A percentile compares a stretch with the other conserved stretches of the same genome.
Conservation (phyloP, 2,888 invertebrate species). For the Anthoptus insignis region DNA sequence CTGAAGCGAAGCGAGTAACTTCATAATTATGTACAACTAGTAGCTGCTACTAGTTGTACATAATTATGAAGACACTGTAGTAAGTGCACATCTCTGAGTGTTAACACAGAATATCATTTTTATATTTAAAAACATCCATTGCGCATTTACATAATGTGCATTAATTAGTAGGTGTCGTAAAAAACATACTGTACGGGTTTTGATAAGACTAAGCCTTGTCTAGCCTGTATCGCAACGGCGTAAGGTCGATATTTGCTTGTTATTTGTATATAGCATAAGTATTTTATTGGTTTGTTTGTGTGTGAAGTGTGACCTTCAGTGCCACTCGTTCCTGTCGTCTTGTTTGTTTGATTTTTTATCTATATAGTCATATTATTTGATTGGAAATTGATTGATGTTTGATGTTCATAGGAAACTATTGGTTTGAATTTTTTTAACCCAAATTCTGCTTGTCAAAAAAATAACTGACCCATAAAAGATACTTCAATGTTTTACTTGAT, state of each 20-base stretch:
- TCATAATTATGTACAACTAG: too few species aligned
- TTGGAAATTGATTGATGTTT: too few species aligned
- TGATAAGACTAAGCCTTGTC: neutral
- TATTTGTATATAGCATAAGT: neutral
- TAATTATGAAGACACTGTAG: too few species aligned
- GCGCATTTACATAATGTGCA: conserved; percentile 30
- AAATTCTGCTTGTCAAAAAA: too few species aligned
- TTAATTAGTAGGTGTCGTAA: conserved; percentile 22
- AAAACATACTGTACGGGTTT: conserved; percentile 14
- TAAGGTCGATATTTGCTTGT: neutral
- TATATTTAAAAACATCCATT: conserved; percentile 24
- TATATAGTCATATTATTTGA: too few species aligned
- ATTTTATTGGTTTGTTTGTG: conserved; percentile 31
- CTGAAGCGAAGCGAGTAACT: too few species aligned
- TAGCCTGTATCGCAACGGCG: neutral
- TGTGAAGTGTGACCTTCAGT: conserved; percentile 25
- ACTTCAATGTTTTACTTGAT: too few species aligned
- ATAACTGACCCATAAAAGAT: too few species aligned
- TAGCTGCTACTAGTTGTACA: too few species aligned
- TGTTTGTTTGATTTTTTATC: conserved; percentile 3
- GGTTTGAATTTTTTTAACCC: too few species aligned
- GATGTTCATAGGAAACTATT: too few species aligned
- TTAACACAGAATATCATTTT: conserved; percentile 15
- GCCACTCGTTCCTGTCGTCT: conserved; percentile 11
- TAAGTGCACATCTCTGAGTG: too few species aligned